Conservation (phyloP, 2,113 vertebrate genomes). For the Athene noctua region DNA sequence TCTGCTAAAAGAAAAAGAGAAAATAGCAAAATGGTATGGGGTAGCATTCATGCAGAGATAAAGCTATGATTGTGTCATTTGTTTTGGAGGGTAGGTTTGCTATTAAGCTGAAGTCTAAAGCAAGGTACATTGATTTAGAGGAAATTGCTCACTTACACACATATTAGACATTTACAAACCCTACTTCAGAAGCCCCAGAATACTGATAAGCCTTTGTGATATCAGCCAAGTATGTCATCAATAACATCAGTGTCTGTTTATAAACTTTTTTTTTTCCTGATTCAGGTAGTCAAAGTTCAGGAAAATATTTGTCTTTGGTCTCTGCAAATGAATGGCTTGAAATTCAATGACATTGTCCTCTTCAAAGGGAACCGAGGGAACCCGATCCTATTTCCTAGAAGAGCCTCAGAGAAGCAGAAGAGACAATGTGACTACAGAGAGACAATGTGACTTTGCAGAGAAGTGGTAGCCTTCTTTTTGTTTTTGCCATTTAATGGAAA, state of each 20-base stretch:
- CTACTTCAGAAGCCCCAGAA: slow-evolving; percentile 51
- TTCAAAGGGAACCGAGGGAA: slow-evolving; percentile 40
- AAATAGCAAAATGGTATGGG: slow-evolving; percentile 40
- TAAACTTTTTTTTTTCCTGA: slow-evolving; percentile 52
- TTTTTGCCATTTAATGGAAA: not conserved
- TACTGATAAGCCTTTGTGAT: slow-evolving; percentile 62
- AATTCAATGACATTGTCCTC: slow-evolving; percentile 30
- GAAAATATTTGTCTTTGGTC: slow-evolving; percentile 71
- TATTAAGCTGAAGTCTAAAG: slow-evolving; percentile 75
- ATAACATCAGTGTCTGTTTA: slow-evolving; percentile 69
- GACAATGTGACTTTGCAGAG: slow-evolving; percentile 3
- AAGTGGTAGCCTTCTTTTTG: not conserved
- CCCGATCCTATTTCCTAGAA: slow-evolving; percentile 38
- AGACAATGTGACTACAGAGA: not conserved
- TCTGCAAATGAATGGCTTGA: slow-evolving; percentile 54
- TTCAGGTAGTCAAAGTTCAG: slow-evolving; percentile 62
- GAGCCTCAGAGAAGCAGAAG: not conserved
- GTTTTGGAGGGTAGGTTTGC: slow-evolving; percentile 68
- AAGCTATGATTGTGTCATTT: slow-evolving; percentile 64
- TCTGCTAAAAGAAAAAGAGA: slow-evolving; percentile 40
- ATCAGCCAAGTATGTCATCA: slow-evolving; percentile 60
- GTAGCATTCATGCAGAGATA: slow-evolving; percentile 26
- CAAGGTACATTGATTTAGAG: slow-evolving; percentile 81
- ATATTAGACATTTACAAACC: slow-evolving; percentile 69
- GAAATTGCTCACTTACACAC: slow-evolving; percentile 75